Evolutionary conservation across 2,797 vertebrate genomes (phyloP).

Genomic region (Falco cherrug): DNA sequence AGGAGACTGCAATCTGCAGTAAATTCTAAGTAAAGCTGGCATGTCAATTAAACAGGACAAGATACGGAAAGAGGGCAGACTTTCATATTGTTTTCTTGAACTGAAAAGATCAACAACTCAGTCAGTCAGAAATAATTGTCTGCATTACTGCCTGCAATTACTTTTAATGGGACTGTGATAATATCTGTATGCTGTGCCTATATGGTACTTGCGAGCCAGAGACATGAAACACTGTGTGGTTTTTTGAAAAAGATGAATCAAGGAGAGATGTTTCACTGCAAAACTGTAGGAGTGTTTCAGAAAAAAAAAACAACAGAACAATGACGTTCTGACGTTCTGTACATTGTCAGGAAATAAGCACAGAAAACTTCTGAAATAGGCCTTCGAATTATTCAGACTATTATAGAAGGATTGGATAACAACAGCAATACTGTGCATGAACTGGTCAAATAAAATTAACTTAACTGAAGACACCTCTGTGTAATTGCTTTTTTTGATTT

Average conservation of each 20-base stretch:
- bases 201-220: neutral
- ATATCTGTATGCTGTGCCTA: neutral
- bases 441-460: neutral
- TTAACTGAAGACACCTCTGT: neutral
- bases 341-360: neutral
- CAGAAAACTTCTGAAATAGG: neutral
- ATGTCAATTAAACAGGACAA: conserved; percentile 39
- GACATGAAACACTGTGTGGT: neutral
- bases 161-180: conserved; percentile 58
- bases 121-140: conserved; percentile 66
- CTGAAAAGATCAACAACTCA: conserved; percentile 59
- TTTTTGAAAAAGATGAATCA: neutral
- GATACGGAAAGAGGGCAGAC: conserved; percentile 2
- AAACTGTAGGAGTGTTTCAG: neutral
- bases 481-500: neutral
- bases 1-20: neutral
- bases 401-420: neutral
- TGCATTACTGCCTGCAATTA: conserved; percentile 55
- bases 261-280: neutral
- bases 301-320: neutral
- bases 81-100: conserved; percentile 64
- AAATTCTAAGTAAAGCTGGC: neutral
- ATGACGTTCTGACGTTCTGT: too few relatives aligned
- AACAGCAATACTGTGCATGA: neutral
- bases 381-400: neutral